phyloP scores from a whole-genome alignment of 2,113 vertebrate species.

The Peromyscus polionotus region DNA sequence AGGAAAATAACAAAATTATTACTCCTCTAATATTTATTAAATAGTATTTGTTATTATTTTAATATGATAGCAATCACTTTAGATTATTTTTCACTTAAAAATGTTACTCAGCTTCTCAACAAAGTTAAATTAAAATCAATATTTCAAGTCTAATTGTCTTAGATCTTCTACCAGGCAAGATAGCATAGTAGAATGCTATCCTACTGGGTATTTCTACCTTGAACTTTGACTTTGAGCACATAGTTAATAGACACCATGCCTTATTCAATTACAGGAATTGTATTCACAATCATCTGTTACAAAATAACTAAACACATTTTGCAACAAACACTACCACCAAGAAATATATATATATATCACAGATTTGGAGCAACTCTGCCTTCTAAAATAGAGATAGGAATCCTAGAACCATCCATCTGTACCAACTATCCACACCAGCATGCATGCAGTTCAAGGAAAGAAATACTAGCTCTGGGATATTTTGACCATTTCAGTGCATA shows the following conservation, averaged over 20 bases:
- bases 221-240: not conserved
- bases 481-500: not conserved
- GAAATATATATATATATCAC: not conserved
- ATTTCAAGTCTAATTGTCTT: conserved; percentile 63
- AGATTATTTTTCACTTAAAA: conserved; percentile 68
- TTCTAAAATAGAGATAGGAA: conserved; percentile 54
- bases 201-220: not conserved
- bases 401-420: accelerated
- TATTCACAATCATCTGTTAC: not conserved
- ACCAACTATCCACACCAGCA: not conserved
- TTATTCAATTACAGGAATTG: conserved; percentile 14
- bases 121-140: conserved; percentile 45
- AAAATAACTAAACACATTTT: not conserved
- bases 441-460: not conserved
- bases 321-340: not conserved
- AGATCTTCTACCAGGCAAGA: not conserved
- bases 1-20: not conserved
- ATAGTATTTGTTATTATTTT: not conserved
- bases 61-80: conserved; percentile 19
- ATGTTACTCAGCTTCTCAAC: not conserved
- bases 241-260: not conserved
- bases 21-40: conserved; percentile 18
- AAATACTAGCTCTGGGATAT: not conserved
- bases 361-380: not conserved
- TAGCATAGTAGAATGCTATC: conserved; percentile 54